Conservation (phyloP, 2,888 invertebrate genomes). For the Abscondita cerata region DNA sequence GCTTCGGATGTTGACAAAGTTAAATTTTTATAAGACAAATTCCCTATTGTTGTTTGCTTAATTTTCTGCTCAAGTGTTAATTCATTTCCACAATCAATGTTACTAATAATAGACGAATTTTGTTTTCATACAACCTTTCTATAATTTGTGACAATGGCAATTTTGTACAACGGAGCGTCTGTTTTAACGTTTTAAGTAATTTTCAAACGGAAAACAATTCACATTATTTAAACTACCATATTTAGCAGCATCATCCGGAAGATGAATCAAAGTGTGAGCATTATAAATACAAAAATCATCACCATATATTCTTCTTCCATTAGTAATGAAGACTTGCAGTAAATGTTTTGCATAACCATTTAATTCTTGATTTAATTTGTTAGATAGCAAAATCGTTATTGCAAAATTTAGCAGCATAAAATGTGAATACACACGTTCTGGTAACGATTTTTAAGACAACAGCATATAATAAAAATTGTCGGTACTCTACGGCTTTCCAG, state of each 20-base stretch:
- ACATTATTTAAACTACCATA: constrained; percentile 21
- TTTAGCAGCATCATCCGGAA: not conserved
- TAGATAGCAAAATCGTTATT: constrained; percentile 25
- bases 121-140: not conserved
- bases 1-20: too few species aligned
- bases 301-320: not conserved
- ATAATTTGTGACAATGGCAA: constrained; percentile 24
- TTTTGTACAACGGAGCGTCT: constrained; percentile 24
- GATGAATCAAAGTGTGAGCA: not conserved
- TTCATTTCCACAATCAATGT: too few species aligned
- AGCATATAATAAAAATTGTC: constrained; percentile 38
- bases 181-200: constrained; percentile 38
- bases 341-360: constrained; percentile 16
- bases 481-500: constrained; percentile 39
- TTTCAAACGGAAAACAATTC: constrained; percentile 50
- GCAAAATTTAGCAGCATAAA: constrained; percentile 28
- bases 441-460: constrained; percentile 32
- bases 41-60: too few species aligned
- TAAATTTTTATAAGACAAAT: too few species aligned
- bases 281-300: constrained; percentile 35
- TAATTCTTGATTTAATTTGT: constrained; percentile 23
- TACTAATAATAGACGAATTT: not conserved
- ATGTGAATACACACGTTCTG: constrained; percentile 22
- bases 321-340: not conserved
- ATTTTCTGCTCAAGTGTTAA: too few species aligned